Percentiles rank a stretch among this genome's conserved stretches.
Evolutionary conservation across 2,888 invertebrate genomes (phyloP).

Genomic region (Erebia aethiops): DNA sequence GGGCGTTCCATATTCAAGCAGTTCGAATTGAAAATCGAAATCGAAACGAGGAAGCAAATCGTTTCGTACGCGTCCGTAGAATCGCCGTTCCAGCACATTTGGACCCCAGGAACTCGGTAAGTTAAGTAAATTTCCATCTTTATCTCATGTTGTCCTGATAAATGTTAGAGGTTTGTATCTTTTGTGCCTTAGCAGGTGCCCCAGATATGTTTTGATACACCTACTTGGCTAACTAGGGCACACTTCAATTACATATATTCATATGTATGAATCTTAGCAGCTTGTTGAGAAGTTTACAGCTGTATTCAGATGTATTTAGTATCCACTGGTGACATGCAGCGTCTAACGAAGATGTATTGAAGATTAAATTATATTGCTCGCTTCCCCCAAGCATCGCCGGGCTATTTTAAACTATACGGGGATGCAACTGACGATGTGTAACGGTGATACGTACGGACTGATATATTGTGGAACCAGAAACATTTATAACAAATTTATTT

Average conservation of each 20-base stretch:
- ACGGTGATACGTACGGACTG: neutral
- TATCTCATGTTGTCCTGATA: no score
- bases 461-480: neutral
- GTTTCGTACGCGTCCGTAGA: no score
- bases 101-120: no score
- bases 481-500: no score
- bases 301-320: neutral
- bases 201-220: neutral
- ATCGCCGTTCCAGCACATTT: no score
- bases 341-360: constrained; percentile 36
- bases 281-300: constrained; percentile 10
- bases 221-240: neutral
- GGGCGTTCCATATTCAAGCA: no score
- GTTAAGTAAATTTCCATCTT: no score
- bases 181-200: no score
- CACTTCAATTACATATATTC: neutral
- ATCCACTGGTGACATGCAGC: neutral
- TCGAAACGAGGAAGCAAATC: no score
- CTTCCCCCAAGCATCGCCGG: neutral
- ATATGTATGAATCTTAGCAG: neutral
- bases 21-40: no score
- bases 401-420: constrained; percentile 8
- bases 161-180: neutral
- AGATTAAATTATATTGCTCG: constrained; percentile 3
- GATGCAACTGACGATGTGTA: neutral